These are phyloP conservation scores for Mythimna impura DNA, from an alignment of 2,888 invertebrate species.

Conservation along the genomic window DNA sequence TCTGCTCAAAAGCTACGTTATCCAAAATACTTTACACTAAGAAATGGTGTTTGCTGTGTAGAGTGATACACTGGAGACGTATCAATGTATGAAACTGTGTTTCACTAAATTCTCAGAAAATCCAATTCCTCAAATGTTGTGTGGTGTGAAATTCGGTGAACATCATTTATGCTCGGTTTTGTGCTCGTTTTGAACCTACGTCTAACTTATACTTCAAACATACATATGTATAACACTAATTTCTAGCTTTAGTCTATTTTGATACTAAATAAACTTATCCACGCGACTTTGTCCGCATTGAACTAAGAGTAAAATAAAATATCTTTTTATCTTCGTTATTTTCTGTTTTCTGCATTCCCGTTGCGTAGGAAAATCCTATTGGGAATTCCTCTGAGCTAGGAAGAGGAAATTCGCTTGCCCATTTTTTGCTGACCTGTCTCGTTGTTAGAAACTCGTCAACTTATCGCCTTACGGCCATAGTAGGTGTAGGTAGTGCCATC, in stretches of 20 bases:
- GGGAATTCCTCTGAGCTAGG: background rate
- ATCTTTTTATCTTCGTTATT: background rate
- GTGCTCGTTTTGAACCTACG: background rate
- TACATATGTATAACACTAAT: background rate
- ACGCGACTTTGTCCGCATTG: background rate
- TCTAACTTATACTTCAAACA: background rate
- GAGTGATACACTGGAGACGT: background rate
- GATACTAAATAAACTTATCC: background rate
- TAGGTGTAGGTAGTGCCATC: too few relatives aligned
- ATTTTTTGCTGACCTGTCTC: background rate
- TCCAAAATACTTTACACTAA: background rate
- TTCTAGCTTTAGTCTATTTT: background rate
- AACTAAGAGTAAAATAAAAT: background rate
- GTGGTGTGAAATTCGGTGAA: background rate
- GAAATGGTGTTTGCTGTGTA: background rate
- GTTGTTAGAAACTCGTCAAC: background rate
- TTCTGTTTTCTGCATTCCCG: background rate
- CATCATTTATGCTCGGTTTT: background rate
- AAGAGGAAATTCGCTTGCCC: background rate
- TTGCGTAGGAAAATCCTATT: background rate
- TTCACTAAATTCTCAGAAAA: background rate
- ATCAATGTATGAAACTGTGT: background rate
- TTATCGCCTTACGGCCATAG: background rate
- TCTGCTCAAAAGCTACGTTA: background rate
- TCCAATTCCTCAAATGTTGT: background rate